A percentile compares a stretch with the other conserved stretches of the same genome.
Conservation (phyloP, 2,888 invertebrate species). For the Diachrysia chrysitis region DNA sequence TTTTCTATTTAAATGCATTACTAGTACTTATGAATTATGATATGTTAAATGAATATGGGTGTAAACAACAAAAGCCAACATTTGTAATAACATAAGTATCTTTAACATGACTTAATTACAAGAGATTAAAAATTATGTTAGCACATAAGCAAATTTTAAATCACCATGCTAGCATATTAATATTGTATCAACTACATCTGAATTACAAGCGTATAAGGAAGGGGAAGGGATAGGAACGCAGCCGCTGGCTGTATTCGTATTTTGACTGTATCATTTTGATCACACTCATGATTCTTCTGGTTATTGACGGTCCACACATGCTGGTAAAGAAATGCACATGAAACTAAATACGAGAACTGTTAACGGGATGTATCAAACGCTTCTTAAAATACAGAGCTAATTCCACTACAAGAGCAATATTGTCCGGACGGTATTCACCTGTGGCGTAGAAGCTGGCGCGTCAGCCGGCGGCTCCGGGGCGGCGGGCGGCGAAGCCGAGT, state of each 20-base stretch:
- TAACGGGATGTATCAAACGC: conserved; percentile 75
- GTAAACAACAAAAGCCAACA: background rate
- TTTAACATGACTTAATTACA: conserved; percentile 2
- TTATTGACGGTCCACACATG: conserved; percentile 83
- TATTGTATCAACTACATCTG: conserved; percentile 45
- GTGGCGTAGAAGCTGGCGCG: conserved; percentile 63
- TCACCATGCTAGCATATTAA: conserved; percentile 71
- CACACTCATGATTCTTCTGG: conserved; percentile 75
- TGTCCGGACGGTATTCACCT: conserved; percentile 84
- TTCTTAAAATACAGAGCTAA: conserved; percentile 79
- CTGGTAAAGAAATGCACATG: conserved; percentile 82
- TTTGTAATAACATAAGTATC: background rate
- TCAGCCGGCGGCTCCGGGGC: conserved; percentile 28
- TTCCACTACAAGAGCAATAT: conserved; percentile 84
- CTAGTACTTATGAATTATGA: no score
- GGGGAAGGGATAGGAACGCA: conserved; percentile 65
- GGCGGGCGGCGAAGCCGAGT: conserved; percentile 38
- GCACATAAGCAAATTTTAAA: conserved; percentile 71
- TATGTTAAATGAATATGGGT: background rate
- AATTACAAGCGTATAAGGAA: conserved; percentile 65
- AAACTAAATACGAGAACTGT: conserved; percentile 81
- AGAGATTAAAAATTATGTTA: conserved; percentile 63
- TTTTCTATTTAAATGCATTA: no score
- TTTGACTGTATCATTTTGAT: conserved; percentile 64
- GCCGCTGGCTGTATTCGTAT: conserved; percentile 59